Evolutionary conservation across 2,113 vertebrate genomes (phyloP).

Genomic region (rat (Rattus norvegicus)): DNA sequence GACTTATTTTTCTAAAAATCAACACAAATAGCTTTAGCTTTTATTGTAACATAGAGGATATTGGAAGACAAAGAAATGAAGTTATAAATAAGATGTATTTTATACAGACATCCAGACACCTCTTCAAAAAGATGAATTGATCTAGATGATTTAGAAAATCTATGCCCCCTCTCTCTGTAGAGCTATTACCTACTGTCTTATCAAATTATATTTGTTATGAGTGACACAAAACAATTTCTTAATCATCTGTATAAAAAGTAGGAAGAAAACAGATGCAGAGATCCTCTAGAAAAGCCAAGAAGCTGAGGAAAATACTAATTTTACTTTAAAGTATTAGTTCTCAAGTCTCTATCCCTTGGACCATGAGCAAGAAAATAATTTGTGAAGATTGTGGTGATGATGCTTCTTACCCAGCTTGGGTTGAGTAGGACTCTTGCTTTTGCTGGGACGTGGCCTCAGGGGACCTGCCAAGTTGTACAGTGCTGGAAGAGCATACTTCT

Average conservation of each 20-base stretch:
- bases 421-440: neutral
- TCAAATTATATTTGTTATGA: neutral
- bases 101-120: neutral
- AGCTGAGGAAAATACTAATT: neutral
- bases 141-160: neutral
- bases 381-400: neutral
- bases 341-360: neutral
- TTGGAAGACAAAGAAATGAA: neutral
- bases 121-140: neutral
- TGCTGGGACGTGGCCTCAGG: neutral
- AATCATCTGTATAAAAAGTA: neutral
- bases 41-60: neutral
- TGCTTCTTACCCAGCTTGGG: neutral
- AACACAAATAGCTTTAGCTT: slow-evolving; percentile 25
- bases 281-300: neutral
- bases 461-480: neutral
- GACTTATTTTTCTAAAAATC: neutral
- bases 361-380: neutral
- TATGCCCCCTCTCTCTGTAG: neutral
- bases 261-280: neutral
- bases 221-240: neutral
- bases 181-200: neutral
- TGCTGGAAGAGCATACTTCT: neutral
- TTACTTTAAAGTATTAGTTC: slow-evolving; percentile 11
- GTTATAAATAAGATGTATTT: neutral